A percentile compares a stretch with the other conserved stretches of the same genome.
Evolutionary conservation across 2,113 vertebrate genomes (phyloP).

Genomic region (Colossoma macropomum): DNA sequence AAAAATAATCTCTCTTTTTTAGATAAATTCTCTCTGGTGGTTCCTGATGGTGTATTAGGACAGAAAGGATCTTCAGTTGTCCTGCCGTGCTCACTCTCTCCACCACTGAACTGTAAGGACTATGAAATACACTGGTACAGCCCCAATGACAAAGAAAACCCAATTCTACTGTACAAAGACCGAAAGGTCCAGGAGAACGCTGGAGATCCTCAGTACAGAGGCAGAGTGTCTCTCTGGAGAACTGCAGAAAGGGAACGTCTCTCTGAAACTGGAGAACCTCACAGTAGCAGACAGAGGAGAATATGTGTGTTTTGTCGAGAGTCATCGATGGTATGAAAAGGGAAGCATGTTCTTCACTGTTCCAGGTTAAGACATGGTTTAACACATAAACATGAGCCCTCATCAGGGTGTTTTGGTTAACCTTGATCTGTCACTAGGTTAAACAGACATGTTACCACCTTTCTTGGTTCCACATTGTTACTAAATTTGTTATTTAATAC

Average conservation of each 20-base stretch:
- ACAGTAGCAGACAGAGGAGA: not conserved
- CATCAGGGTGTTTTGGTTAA: too few relatives aligned
- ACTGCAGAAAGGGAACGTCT: not conserved
- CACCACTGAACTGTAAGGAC: not conserved
- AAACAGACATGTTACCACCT: too few relatives aligned
- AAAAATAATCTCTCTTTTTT: not conserved
- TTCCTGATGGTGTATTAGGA: not conserved
- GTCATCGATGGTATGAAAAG: not conserved
- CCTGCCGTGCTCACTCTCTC: not conserved
- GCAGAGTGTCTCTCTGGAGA: not conserved
- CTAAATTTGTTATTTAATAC: too few relatives aligned
- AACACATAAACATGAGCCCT: not conserved
- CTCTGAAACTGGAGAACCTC: not conserved
- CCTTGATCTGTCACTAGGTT: too few relatives aligned
- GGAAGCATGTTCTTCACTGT: not conserved
- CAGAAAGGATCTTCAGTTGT: not conserved
- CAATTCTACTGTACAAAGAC: not conserved
- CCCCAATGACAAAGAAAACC: not conserved
- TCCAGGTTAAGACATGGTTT: not conserved
- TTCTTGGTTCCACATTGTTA: too few relatives aligned
- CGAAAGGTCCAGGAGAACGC: not conserved
- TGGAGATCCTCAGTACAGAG: not conserved
- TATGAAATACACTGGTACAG: conserved; percentile 5
- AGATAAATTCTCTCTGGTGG: not conserved
- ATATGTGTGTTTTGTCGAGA: not conserved